Percentiles rank a stretch among this genome's conserved stretches.
Evolutionary conservation across 2,797 vertebrate species (phyloP).

Genomic region (Apogon talboti): DNA sequence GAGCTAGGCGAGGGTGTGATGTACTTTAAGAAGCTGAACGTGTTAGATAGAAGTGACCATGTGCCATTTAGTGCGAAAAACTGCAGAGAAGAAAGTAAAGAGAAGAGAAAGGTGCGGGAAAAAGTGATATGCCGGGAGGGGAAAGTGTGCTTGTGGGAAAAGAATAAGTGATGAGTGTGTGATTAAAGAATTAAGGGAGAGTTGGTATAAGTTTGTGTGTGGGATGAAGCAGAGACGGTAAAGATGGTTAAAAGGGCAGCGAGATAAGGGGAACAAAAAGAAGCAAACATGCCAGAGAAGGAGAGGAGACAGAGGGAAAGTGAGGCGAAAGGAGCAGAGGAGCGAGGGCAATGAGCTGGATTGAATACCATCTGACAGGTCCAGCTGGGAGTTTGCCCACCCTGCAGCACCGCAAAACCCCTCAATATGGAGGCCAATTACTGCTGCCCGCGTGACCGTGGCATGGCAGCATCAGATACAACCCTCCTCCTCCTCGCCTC

Average conservation of each 20-base stretch:
- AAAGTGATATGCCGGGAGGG: conserved; percentile 53
- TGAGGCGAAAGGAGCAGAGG: conserved; percentile 67
- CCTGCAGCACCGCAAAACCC: conserved; percentile 85
- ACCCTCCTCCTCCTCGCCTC: conserved; percentile 58
- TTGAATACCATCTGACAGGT: conserved; percentile 88
- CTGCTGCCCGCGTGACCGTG: conserved; percentile 86
- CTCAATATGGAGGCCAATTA: conserved; percentile 89
- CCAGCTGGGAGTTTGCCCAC: conserved; percentile 87
- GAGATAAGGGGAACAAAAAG: conserved; percentile 58
- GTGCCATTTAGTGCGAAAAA: conserved; percentile 70
- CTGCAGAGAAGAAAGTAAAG: conserved; percentile 57
- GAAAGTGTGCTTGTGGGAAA: conserved; percentile 38
- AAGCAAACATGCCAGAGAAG: conserved; percentile 58
- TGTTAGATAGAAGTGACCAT: conserved; percentile 75
- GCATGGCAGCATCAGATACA: conserved; percentile 81
- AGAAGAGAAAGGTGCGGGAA: conserved; percentile 56
- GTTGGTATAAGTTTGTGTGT: conserved; percentile 52
- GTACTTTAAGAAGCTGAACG: conserved; percentile 77
- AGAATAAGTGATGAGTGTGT: conserved; percentile 46
- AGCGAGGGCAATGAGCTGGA: conserved; percentile 86
- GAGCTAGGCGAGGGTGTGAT: conserved; percentile 74
- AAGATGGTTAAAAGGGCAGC: conserved; percentile 43
- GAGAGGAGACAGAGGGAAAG: conserved; percentile 56
- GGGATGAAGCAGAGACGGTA: conserved; percentile 45
- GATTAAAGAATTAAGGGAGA: conserved; percentile 38